Evolutionary conservation across 2,797 vertebrate species (phyloP).

Genomic region (Sebastes goodei): DNA sequence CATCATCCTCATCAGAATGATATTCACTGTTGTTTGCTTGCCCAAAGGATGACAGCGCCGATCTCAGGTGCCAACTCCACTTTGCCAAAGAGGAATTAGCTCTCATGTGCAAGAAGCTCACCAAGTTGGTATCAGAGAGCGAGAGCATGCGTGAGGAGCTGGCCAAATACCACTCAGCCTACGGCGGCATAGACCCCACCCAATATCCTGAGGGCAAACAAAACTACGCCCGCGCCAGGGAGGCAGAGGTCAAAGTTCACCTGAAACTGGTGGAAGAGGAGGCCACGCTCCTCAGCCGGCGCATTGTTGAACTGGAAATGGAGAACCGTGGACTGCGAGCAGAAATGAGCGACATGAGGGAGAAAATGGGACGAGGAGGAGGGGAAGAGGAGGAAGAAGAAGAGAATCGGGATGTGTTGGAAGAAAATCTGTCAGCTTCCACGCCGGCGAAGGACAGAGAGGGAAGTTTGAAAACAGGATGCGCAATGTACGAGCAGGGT

Average conservation of each 20-base stretch:
- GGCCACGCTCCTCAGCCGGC: slow-evolving; percentile 93
- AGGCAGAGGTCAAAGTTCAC: slow-evolving; percentile 93
- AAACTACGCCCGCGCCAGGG: slow-evolving; percentile 84
- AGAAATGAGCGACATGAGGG: slow-evolving; percentile 87
- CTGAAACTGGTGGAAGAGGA: slow-evolving; percentile 97
- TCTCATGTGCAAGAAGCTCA: slow-evolving; percentile 98
- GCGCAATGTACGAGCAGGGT: slow-evolving; percentile 81
- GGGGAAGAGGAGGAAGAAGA: slow-evolving; percentile 84
- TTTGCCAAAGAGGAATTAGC: slow-evolving; percentile 97
- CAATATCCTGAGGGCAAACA: slow-evolving; percentile 81
- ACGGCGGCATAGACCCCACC: slow-evolving; percentile 87
- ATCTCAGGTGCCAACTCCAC: slow-evolving; percentile 96
- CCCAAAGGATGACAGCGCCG: slow-evolving; percentile 91
- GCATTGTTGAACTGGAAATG: slow-evolving; percentile 96
- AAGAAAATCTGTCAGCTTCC: slow-evolving; percentile 68
- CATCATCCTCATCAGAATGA: neutral
- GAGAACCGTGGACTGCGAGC: slow-evolving; percentile 94
- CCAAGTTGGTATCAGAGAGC: slow-evolving; percentile 92
- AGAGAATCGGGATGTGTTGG: slow-evolving; percentile 74
- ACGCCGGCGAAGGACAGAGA: slow-evolving; percentile 52
- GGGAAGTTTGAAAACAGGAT: slow-evolving; percentile 60
- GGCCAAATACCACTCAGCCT: slow-evolving; percentile 89
- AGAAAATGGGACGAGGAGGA: slow-evolving; percentile 82
- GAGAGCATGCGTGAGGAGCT: slow-evolving; percentile 93
- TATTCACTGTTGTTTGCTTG: slow-evolving; percentile 5